These are phyloP conservation scores for Atrina japonica DNA, from an alignment of 2,888 invertebrate species.

Conservation along the genomic window DNA sequence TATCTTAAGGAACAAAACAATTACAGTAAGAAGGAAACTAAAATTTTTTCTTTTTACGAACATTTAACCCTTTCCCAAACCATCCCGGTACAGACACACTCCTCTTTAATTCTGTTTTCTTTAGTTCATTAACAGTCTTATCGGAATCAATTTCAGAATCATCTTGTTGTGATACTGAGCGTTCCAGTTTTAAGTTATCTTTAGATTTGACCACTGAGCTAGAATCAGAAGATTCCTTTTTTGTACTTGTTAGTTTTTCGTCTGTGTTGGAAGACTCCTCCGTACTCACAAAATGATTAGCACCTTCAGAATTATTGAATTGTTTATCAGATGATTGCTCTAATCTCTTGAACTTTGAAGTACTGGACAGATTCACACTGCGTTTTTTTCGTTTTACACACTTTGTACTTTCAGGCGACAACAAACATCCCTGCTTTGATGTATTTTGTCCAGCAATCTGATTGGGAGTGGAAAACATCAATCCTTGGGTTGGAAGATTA, in stretches of 20 bases:
- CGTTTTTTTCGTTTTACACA: too few relatives aligned
- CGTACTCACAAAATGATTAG: background rate
- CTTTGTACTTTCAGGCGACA: too few relatives aligned
- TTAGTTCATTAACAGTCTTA: slow-evolving; percentile 7
- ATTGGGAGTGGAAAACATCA: too few relatives aligned
- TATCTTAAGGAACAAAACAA: too few relatives aligned
- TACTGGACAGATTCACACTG: too few relatives aligned
- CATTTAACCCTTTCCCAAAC: slow-evolving; percentile 75
- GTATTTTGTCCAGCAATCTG: too few relatives aligned
- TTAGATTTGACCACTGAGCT: slow-evolving; percentile 3
- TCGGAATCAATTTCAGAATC: slow-evolving; percentile 1
- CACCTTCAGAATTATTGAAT: background rate
- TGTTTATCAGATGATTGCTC: background rate
- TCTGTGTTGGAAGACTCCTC: background rate
- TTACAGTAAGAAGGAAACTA: too few relatives aligned
- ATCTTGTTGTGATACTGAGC: slow-evolving; percentile 5
- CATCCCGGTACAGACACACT: slow-evolving; percentile 70
- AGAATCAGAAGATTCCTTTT: slow-evolving; percentile 1
- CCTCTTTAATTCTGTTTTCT: slow-evolving; percentile 50
- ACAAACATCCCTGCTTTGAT: too few relatives aligned
- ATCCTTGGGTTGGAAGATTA: too few relatives aligned
- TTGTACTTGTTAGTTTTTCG: background rate
- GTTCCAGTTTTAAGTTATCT: slow-evolving; percentile 11
- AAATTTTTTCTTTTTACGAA: slow-evolving; percentile 60
- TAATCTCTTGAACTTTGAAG: too few relatives aligned